Evolutionary conservation across 2,113 vertebrate genomes (phyloP), one percentile per base, ranked within the genome.

Genomic region (Probosciger aterrimus): DNA sequence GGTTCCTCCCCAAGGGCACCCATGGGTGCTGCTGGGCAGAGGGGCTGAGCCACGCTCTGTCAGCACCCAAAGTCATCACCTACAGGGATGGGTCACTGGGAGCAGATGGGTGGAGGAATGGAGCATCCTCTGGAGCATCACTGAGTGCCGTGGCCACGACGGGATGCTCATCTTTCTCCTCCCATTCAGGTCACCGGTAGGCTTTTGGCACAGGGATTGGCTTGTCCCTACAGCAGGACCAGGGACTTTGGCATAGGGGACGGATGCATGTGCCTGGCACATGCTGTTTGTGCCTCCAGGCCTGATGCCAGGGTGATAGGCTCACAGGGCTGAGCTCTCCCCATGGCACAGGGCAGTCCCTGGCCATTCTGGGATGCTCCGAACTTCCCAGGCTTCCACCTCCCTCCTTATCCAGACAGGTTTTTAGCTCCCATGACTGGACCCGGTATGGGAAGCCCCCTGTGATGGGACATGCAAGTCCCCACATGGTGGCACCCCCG

Each of bases 61-160:
- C 47, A 62, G 60, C 43, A 19, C 30, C 69, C 30, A 0, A 9
- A 39, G 17, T 24, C 1, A 4, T 63, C 70, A 35, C 79, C 35
- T n/a, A 1, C 60, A 62, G 41, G 25, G 8, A 31, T 1, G 59
- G 23, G 22, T 1, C 6, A 5, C 4, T 37, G 67, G 12, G 64
- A 82, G 33, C 37, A n/a, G 77, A 35, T 0, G 0, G 69, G 27
- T 7, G 2, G 15, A 37, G 1, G 5, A 47, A 16, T 2, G 5
- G n/a, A 57, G 49, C 73, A 43, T n/a, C n/a, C 41, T 30, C 7
- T 0, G 4, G 63, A 52, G 41, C 44, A 5, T 3, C 5, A 0
- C 55, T 2, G 18, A 10, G 22, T 2, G 0, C 44, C 2, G 3
- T 1, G 8, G 33, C 37, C 0, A 0, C 14, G 33, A 2, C n/a